Evolutionary conservation across 2,797 vertebrate species (phyloP).

Genomic region (Erethizon dorsatum): DNA sequence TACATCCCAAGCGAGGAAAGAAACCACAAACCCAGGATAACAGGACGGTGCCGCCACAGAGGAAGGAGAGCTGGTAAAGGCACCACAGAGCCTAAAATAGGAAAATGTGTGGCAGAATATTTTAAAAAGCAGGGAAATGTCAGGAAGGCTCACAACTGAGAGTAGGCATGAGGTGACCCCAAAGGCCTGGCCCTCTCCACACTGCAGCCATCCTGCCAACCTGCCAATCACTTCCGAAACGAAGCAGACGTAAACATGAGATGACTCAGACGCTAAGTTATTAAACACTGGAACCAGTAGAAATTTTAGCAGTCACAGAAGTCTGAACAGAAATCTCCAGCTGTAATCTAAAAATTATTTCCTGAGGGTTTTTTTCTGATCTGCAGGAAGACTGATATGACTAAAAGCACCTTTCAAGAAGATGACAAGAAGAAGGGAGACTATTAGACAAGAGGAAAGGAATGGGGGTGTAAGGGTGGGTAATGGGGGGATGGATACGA

Average conservation of each 20-base stretch:
- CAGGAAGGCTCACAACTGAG: not conserved
- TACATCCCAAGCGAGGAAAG: not conserved
- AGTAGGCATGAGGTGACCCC: not conserved
- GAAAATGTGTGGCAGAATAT: not conserved
- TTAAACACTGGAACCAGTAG: conserved; percentile 54
- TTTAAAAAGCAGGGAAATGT: not conserved
- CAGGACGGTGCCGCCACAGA: not conserved
- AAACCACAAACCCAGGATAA: not conserved
- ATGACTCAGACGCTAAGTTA: conserved; percentile 37
- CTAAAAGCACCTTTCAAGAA: conserved; percentile 29
- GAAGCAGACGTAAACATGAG: conserved; percentile 25
- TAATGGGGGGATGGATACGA: not conserved
- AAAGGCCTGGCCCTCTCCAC: not conserved
- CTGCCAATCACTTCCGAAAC: conserved; percentile 63
- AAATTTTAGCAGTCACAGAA: conserved; percentile 54
- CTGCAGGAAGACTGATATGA: not conserved
- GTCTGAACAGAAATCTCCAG: conserved; percentile 65
- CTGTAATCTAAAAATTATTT: conserved; percentile 61
- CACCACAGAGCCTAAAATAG: not conserved
- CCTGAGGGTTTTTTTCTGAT: conserved; percentile 45
- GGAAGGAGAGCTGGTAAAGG: not conserved
- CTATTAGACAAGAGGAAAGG: not conserved
- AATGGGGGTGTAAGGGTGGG: not conserved
- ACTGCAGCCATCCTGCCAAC: conserved; percentile 11
- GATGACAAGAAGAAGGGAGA: not conserved